Conservation (phyloP, 2,888 invertebrate species). For the Drosophila trichaetosa region DNA sequence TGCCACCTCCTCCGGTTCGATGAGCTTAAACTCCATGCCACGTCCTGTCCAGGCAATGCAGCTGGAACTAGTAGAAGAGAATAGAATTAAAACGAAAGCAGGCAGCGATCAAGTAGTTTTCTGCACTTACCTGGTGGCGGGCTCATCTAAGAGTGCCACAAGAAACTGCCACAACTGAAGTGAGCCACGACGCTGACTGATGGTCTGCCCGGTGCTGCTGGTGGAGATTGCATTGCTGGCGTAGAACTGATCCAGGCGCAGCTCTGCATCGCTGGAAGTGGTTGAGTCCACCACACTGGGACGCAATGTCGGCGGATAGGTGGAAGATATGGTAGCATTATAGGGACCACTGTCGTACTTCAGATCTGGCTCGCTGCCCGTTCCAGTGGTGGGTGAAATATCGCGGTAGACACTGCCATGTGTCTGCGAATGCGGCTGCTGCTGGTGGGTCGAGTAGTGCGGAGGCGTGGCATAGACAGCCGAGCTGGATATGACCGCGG, state of each 20-base stretch:
- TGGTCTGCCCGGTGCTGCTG: conserved; percentile 75
- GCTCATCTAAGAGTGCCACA: conserved; percentile 91
- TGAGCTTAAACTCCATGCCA: conserved; percentile 97
- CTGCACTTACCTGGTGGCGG: conserved; percentile 85
- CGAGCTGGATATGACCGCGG: conserved; percentile 74
- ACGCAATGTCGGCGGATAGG: conserved; percentile 80
- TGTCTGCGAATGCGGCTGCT: conserved; percentile 64
- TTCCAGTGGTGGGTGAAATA: conserved; percentile 70
- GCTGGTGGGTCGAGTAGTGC: conserved; percentile 64
- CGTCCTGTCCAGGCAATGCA: conserved; percentile 98
- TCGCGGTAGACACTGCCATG: conserved; percentile 66
- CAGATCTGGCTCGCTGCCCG: conserved; percentile 71
- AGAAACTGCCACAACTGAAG: conserved; percentile 98
- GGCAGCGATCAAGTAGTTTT: background rate
- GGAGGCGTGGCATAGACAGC: conserved; percentile 71
- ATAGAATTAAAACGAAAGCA: background rate
- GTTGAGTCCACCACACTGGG: conserved; percentile 81
- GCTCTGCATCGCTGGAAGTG: conserved; percentile 83
- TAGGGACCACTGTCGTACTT: conserved; percentile 84
- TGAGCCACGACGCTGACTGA: conserved; percentile 90
- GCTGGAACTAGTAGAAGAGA: conserved; percentile 86
- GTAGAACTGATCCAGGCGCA: conserved; percentile 83
- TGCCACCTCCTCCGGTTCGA: conserved; percentile 98
- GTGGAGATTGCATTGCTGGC: conserved; percentile 80
- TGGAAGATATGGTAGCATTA: conserved; percentile 82